phyloP scores from a whole-genome alignment of 2,113 vertebrate species.

The Desmodus rotundus region DNA sequence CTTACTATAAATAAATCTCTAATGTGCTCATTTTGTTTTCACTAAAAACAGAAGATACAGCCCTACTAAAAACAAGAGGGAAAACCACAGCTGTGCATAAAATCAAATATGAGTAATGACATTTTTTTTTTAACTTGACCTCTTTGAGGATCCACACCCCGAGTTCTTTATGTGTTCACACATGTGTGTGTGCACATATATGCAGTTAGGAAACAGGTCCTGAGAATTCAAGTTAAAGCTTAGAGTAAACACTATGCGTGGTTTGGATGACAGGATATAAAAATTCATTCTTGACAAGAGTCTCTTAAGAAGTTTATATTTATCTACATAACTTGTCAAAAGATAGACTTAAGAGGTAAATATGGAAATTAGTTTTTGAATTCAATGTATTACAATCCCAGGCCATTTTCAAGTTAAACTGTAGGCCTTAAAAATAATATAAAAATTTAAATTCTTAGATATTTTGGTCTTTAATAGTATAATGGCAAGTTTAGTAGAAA shows the following conservation, averaged over 20 bases:
- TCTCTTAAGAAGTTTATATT: not conserved
- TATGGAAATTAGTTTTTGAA: not conserved
- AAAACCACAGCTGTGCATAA: not conserved
- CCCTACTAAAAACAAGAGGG: not conserved
- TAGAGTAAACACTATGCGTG: not conserved
- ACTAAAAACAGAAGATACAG: not conserved
- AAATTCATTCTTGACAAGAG: not conserved
- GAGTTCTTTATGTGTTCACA: constrained; percentile 49
- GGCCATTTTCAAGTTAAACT: not conserved
- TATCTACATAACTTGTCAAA: not conserved
- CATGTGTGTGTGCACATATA: constrained; percentile 43
- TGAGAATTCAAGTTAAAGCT: not conserved
- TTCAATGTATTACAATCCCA: not conserved
- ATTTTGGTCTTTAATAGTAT: not conserved
- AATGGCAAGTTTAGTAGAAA: not conserved
- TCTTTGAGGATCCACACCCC: constrained; percentile 60
- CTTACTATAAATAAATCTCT: not conserved
- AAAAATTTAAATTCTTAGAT: not conserved
- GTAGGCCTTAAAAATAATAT: not conserved
- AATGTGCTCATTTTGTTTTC: constrained; percentile 16
- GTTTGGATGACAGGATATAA: not conserved
- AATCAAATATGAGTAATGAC: constrained; percentile 24
- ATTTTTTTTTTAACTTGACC: constrained; percentile 39
- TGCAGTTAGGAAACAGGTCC: not conserved
- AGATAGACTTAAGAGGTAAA: not conserved